Evolutionary conservation across 2,113 vertebrate genomes (phyloP).

Genomic region (Xiphorhynchus elegans): DNA sequence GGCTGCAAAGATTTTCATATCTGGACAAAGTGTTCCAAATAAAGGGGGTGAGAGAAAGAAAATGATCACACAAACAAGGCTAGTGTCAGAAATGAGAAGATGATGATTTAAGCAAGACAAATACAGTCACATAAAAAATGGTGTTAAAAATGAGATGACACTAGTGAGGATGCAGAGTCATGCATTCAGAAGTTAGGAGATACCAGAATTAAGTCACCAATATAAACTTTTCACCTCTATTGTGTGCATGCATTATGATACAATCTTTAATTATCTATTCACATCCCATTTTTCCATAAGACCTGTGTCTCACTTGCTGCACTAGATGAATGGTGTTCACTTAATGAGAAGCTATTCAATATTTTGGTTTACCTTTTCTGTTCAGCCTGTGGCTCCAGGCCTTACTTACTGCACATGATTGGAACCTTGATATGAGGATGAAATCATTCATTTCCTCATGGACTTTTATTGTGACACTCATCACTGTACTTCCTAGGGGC

Average conservation of each 20-base stretch:
- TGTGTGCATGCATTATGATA: background rate
- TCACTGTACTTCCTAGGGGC: background rate
- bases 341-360: slow-evolving; percentile 3
- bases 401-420: background rate
- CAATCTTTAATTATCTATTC: slow-evolving; percentile 40
- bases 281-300: background rate
- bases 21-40: slow-evolving; percentile 28
- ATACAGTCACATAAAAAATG: background rate
- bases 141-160: background rate
- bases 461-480: background rate
- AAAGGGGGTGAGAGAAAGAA: slow-evolving; percentile 3
- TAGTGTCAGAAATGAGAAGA: background rate
- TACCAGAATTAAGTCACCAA: background rate
- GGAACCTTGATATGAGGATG: slow-evolving; percentile 35
- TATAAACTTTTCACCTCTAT: background rate
- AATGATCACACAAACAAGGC: background rate
- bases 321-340: background rate
- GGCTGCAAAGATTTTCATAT: slow-evolving; percentile 49
- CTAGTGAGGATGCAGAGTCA: background rate
- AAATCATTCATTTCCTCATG: slow-evolving; percentile 5
- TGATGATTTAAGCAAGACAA: background rate
- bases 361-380: slow-evolving; percentile 36
- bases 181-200: background rate
- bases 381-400: background rate
- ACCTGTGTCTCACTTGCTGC: background rate